phyloP scores from a whole-genome alignment of 2,888 invertebrate genomes.

The Drosophila multiciliata region DNA sequence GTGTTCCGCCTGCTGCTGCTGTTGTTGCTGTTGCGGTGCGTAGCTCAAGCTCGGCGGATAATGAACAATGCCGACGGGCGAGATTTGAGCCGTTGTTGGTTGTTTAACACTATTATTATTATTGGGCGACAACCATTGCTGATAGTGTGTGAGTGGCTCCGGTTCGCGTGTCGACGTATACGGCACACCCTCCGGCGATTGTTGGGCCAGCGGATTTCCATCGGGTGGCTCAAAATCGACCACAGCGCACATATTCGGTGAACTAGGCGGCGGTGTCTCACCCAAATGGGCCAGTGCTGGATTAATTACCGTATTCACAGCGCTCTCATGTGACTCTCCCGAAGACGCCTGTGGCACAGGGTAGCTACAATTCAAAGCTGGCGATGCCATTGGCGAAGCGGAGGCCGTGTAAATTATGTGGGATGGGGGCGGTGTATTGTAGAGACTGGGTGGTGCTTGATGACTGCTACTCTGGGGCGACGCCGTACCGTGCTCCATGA shows the following conservation, averaged over 20 bases:
- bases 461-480: constrained; percentile 66
- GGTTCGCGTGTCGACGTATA: constrained; percentile 33
- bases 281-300: constrained; percentile 57
- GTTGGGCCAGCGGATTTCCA: constrained; percentile 28
- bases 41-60: constrained; percentile 17
- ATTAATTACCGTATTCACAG: neutral
- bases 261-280: constrained; percentile 77
- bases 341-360: constrained; percentile 61
- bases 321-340: constrained; percentile 21
- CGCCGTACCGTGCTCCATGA: constrained; percentile 40
- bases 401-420: constrained; percentile 71
- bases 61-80: constrained; percentile 18
- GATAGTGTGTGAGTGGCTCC: constrained; percentile 26
- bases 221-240: constrained; percentile 74
- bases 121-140: constrained; percentile 23
- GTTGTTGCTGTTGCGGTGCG: constrained; percentile 10
- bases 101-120: constrained; percentile 38
- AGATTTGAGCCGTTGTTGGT: constrained; percentile 10
- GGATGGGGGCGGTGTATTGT: constrained; percentile 72
- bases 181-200: constrained; percentile 33
- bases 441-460: constrained; percentile 62
- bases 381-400: constrained; percentile 82
- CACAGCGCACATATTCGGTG: constrained; percentile 72
- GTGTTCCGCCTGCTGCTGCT: constrained; percentile 40
- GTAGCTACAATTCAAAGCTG: constrained; percentile 78